Evolutionary conservation across 2,797 vertebrate genomes (phyloP), one percentile per base, ranked within the genome.

Genomic region (Petrocephalus sullivani): DNA sequence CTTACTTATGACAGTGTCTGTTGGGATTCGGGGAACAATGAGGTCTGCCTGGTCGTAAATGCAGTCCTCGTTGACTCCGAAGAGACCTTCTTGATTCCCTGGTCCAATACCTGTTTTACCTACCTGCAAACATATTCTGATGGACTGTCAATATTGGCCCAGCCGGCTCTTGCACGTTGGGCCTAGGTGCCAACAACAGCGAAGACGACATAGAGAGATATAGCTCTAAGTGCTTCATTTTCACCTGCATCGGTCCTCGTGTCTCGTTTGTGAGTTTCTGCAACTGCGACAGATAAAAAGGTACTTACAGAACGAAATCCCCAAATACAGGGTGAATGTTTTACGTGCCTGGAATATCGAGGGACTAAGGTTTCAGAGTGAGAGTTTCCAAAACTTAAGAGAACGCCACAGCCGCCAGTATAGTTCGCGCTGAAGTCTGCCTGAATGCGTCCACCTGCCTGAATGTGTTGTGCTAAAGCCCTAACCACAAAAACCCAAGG

Each of bases 281-380:
- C 41, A 81, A 19, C 41, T 81, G 41, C 49, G 75, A 46, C 19
- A 21, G 19, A 81, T 49, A 41, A 81, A 49, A 49, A 81, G 75
- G 19, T 81, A 41, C 75, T 81, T 81, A 81, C 9, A 81, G 41
- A 46, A 33, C 37, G 33, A 49, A 81, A 81, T 49, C 41, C 75
- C 75, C 41, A 49, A 0, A 0, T n/a, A 49, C 67, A 41, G 67
- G 33, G 67, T 2, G 8, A 41, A 81, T n/a, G 10, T 81, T 81
- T 49, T 10, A 81, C 75, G 19, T 81, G 75, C 75, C 75, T 81
- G 75, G 46, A 81, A 81, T 49, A 81, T 81, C 75, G n/a, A 46
- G 75, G 37, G 41, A 81, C 75, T 81, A 81, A n/a, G 41, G 41
- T 81, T 81, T 81, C 75, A 81, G 41, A 81, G 75, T n/a, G 75